Conservation (phyloP, 64 coral and sea anemone species). For the Dendrophyllia cribrosa region DNA sequence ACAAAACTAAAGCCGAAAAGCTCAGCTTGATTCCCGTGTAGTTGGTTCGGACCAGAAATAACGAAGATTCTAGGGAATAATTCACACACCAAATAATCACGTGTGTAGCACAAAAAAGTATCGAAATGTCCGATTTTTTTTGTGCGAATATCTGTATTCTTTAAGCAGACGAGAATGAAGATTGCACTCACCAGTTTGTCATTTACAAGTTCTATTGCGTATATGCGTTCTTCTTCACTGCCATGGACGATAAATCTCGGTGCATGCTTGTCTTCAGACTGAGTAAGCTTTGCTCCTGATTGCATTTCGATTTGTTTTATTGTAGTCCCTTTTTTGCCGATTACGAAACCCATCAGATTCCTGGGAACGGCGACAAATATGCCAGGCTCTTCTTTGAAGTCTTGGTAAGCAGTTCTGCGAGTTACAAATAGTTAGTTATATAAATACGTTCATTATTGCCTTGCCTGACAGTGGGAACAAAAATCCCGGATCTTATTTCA, state of each 20-base stretch:
- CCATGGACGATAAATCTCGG: neutral
- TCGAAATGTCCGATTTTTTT: no score
- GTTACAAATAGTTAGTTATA: neutral
- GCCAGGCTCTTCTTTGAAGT: neutral
- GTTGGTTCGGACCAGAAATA: no score
- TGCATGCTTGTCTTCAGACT: neutral
- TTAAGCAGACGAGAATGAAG: neutral
- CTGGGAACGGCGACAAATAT: neutral
- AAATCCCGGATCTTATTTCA: no score
- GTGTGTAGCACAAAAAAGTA: no score
- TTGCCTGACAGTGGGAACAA: no score
- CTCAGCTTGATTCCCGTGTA: no score
- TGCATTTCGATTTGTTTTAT: neutral
- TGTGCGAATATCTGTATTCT: neutral
- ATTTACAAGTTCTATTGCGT: neutral
- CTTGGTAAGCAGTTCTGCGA: neutral
- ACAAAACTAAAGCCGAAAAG: no score
- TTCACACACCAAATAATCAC: no score
- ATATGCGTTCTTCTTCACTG: neutral
- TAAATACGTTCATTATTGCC: no score
- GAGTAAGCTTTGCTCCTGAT: neutral
- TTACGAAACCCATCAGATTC: constrained; percentile 6
- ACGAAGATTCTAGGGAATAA: no score
- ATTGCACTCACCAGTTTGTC: constrained; percentile 10
- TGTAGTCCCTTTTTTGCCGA: constrained; percentile 20